Evolutionary conservation across 1,140 invertebrate genomes (phyloP), one percentile per base, ranked within the genome.

Genomic region (Ips nitidus): DNA sequence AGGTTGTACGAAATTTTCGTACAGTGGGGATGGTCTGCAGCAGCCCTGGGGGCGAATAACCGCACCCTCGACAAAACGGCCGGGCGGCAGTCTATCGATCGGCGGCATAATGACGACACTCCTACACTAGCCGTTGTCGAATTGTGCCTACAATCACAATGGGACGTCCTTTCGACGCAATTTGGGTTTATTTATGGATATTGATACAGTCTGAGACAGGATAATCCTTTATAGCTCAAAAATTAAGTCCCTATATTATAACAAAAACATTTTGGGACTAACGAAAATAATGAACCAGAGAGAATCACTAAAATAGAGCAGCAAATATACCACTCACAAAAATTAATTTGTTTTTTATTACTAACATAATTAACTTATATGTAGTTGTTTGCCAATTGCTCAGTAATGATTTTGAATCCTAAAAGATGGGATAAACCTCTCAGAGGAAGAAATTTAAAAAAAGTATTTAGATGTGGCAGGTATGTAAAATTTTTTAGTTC

Each of bases 81-180:
- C 56, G 56, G 56, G 56, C 56, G 56, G 56, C 56, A 59, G 56
- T 7, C 8, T 59, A 59, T 59, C 56, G 56, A 59, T 59, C 56
- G 5, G 7, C 37, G 7, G 6, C 8, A 38, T 40, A 59, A 59
- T 40, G 56, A 59, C 56, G 41, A 59, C 56, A 59, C 56, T 41
- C 56, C 56, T 59, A 59, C 40, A 59, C 40, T 59, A 40, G 56
- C 37, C 37, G 56, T 40, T 40, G 36, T 37, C 37, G 37, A 59
- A 59, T 59, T 59, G 41, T 59, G 37, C 56, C 56, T 40, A 59
- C 56, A 59, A 59, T 59, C 40, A 36, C 56, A 59, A 8, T 36
- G 36, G 37, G 52, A 7, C 36, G 6, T 55, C 36, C 52, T 55
- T 47, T 47, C n/a, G n/a, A n/a, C 45, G n/a, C 45, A 4, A 47